Base-by-base conservation (phyloP, 2,797 vertebrate species). In the Lycodopsis pacificus region DNA sequence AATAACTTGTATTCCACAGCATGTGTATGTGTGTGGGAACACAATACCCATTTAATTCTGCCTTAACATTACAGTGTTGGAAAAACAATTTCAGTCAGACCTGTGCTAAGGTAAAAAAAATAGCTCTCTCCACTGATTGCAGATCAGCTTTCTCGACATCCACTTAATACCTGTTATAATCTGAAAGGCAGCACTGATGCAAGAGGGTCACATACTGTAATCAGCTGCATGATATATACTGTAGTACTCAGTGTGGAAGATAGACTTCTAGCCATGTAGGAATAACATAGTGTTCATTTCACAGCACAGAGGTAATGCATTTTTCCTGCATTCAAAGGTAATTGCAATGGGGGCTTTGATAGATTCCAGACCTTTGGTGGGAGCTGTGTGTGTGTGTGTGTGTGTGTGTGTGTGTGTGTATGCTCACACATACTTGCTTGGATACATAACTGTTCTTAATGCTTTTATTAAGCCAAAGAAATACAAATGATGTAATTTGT, bases 331-430 rank as follows among this genome's bases (percentile, higher is more conserved):
- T 79, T 88, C 89, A 89, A 86, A 83, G 76, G 86, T 92, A 91
- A 92, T 91, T 91, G 86, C 84, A 90, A 58, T 79, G 79, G 72
- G 70, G 72, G 81, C 75, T 92, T 86, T 93, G 91, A 93, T 92
- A 89, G 91, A 92, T 92, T 91, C 92, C 92, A 92, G 92, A 92
- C 87, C 64, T 88, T 83, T 75, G 61, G 80, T 86, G 76, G 79
- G 68, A 81, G 61, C 70, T 6, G 34, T 73, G 72, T 80, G 61
- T 72, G 80, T 70, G 77, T 73, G 56, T 74, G 53, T 74, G 54
- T 59, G 64, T 63, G 73, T 67, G 62, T 68, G 61, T 58, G 48
- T 42, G 36, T 80, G 65, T 76, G 80, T 71, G 25, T 8, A 61
- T 25, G 66, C 75, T 80, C 67, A 53, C 73, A 80, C 84, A 81